Evolutionary conservation across 92 coral and sea anemone species (phyloP), one percentile per base, ranked within the genome.

Genomic region (Palythoa grandis): DNA sequence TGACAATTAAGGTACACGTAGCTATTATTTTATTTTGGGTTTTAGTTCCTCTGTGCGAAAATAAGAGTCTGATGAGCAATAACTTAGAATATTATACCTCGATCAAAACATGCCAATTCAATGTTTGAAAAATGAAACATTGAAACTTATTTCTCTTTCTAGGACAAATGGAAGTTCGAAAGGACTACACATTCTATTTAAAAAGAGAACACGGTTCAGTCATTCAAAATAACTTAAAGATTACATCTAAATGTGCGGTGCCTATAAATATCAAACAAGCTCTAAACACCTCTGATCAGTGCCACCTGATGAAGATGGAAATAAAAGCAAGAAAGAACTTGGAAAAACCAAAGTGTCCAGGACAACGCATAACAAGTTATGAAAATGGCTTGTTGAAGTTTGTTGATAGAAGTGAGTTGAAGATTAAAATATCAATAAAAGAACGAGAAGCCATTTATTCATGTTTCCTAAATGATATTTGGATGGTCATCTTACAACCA

Each of bases 221-320:
- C 76, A 40, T 23, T 72, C 23, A 72, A 35, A 72, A 72, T 22
- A 16, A 72, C 50, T 38, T 43, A 43, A 43, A 3, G 9, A 3
- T 43, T 43, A 43, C 50, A 43, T 43, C 50, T 43, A 43, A 43
- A 43, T 72, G 76, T 72, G 76, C 76, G 20, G 76, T 40, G 50
- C 76, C 76, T 7, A 72, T 72, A 35, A 72, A 38, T 35, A 19
- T 72, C 2, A 40, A 39, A 72, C 76, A 39, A 35, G 50, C 37
- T 47, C 43, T 47, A 14, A 72, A 72, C 19, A n/a, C 53, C n/a
- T 68, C 89, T 37, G 89, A 43, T 1, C 50, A 85, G 40, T 95
- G 98, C 79, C 92, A 67, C 50, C 71, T 95, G 43, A 91, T 97
- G 5, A 90, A 87, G 72, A 84, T 93, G 86, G 95, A 95, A 83